A percentile compares a stretch with the other conserved stretches of the same genome.
phyloP scores from a whole-genome alignment of 2,888 invertebrate species.

The Leucozona laternaria region DNA sequence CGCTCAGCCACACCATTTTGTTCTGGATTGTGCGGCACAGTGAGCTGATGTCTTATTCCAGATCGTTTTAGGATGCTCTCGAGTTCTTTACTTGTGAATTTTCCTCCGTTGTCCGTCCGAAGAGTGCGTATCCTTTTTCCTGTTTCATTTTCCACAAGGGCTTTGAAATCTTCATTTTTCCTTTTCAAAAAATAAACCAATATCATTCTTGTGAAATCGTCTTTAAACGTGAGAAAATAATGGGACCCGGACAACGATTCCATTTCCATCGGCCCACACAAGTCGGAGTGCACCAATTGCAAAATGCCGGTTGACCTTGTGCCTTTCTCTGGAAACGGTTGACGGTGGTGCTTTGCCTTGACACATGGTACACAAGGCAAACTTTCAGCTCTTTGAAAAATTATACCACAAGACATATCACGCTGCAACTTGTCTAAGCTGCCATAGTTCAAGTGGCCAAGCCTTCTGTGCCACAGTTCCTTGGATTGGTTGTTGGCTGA shows the following conservation, averaged over 20 bases:
- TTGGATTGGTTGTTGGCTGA: not conserved
- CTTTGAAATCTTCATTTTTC: not conserved
- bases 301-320: no score
- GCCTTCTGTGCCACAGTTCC: not conserved
- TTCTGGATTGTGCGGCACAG: not conserved
- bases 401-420: not conserved
- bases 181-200: no score
- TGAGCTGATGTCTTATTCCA: not conserved
- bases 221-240: not conserved
- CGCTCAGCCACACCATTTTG: not conserved
- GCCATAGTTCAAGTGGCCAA: not conserved
- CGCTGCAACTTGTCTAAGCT: not conserved
- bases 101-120: not conserved
- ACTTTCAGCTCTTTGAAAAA: not conserved
- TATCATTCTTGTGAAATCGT: no score
- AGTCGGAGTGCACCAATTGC: no score
- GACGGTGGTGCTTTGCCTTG: not conserved
- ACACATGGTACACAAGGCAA: not conserved
- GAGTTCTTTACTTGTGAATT: no score
- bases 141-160: not conserved
- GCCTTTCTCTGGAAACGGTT: not conserved
- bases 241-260: not conserved
- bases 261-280: not conserved
- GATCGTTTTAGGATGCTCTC: no score
- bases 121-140: not conserved